phyloP scores from a whole-genome alignment of 2,888 invertebrate genomes.

The Graphium colonna region DNA sequence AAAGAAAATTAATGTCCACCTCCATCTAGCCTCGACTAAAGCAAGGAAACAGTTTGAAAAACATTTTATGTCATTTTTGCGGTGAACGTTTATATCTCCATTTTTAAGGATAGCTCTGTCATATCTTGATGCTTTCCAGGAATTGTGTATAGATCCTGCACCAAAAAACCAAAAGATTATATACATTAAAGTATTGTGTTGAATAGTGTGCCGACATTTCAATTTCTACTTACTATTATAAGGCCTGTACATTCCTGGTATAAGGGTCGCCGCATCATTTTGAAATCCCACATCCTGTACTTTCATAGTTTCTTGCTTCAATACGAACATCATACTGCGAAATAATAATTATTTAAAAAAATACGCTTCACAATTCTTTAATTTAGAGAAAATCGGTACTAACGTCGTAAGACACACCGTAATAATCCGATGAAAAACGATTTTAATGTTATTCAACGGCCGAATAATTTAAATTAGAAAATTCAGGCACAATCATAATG shows the following conservation, averaged over 20 bases:
- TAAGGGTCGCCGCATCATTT: neutral
- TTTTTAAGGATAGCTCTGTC: conserved; percentile 88
- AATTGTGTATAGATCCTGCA: conserved; percentile 1
- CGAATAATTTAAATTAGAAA: conserved; percentile 29
- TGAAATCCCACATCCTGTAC: neutral
- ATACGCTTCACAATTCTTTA: too few species aligned
- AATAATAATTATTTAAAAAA: too few species aligned
- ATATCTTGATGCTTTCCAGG: conserved; percentile 23
- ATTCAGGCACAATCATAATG: conserved; percentile 24
- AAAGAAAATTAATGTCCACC: conserved; percentile 94
- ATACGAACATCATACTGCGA: conserved; percentile 25
- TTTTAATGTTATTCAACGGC: conserved; percentile 32
- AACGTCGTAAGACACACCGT: too few species aligned
- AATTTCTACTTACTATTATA: conserved; percentile 7
- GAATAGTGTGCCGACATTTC: too few species aligned
- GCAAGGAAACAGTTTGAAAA: conserved; percentile 90
- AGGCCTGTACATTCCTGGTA: conserved; percentile 15
- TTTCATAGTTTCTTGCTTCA: conserved; percentile 25
- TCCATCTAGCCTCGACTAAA: conserved; percentile 93
- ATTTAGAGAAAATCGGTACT: too few species aligned
- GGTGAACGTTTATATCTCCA: conserved; percentile 93
- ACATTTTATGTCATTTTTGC: conserved; percentile 79
- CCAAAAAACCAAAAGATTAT: neutral
- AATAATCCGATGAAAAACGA: too few species aligned
- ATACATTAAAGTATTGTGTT: too few species aligned